Conservation (phyloP, 2,797 vertebrate genomes). For the Tapirus indicus region DNA sequence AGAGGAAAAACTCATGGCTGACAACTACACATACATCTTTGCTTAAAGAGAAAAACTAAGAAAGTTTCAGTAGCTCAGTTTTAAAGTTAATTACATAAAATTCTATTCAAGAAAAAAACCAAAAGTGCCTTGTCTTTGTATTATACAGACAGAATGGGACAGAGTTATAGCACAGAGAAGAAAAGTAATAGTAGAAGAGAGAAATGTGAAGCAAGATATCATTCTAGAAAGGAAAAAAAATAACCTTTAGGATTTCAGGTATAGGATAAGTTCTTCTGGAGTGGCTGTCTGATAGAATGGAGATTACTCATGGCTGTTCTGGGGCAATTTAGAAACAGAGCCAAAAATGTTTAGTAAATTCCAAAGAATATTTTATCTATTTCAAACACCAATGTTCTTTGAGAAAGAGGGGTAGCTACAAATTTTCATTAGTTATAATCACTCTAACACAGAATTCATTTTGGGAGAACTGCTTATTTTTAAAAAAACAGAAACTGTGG, state of each 20-base stretch:
- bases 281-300: not conserved
- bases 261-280: not conserved
- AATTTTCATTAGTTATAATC: conserved; percentile 17
- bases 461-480: not conserved
- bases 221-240: not conserved
- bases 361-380: not conserved
- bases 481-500: conserved; percentile 16
- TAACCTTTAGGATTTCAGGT: not conserved
- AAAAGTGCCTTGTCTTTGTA: not conserved
- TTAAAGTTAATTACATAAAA: conserved; percentile 42
- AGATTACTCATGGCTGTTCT: not conserved
- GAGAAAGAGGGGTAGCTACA: not conserved
- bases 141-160: not conserved
- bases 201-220: not conserved
- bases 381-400: conserved; percentile 38
- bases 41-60: not conserved
- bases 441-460: not conserved
- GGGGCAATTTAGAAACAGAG: not conserved
- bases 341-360: not conserved
- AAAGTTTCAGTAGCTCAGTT: not conserved
- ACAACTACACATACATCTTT: not conserved
- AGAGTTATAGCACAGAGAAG: not conserved
- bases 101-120: not conserved
- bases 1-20: not conserved
- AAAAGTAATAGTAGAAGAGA: conserved; percentile 15